Evolutionary conservation across 1,140 invertebrate species (phyloP).

Genomic region (Drosophila navojoa): DNA sequence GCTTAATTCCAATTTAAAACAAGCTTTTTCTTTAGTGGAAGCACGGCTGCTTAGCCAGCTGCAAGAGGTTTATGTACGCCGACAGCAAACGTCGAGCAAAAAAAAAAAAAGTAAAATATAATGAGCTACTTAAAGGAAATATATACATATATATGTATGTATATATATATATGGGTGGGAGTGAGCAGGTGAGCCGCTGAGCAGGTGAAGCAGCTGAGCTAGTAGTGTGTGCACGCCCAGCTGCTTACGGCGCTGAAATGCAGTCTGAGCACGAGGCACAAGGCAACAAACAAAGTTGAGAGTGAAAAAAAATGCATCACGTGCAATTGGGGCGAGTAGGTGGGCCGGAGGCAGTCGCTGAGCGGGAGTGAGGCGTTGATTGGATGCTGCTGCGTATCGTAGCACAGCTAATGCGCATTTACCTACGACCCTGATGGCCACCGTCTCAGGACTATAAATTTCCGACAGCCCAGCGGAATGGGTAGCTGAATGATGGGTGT

Average conservation of each 20-base stretch:
- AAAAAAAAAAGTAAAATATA: conserved; percentile 44
- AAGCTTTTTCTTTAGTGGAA: not conserved
- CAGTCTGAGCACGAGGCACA: not conserved
- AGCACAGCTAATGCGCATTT: conserved; percentile 69
- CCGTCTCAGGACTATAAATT: conserved; percentile 69
- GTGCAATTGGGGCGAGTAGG: conserved; percentile 6
- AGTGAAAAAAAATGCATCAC: conserved; percentile 47
- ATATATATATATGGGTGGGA: conserved; percentile 51
- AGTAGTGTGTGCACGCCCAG: conserved; percentile 2
- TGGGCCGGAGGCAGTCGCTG: not conserved
- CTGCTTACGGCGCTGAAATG: conserved; percentile 17
- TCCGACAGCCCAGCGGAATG: conserved; percentile 45
- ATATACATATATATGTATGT: conserved; percentile 34
- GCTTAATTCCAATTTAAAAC: not conserved
- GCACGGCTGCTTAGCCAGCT: not conserved
- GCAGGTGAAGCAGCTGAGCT: not conserved
- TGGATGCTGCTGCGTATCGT: conserved; percentile 30
- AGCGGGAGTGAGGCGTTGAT: conserved; percentile 3
- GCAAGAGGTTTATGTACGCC: conserved; percentile 41
- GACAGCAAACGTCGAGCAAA: conserved; percentile 13
- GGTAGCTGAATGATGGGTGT: conserved; percentile 9
- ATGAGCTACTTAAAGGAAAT: conserved; percentile 77
- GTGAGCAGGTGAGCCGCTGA: not conserved
- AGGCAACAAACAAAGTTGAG: conserved; percentile 10
- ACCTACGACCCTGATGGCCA: conserved; percentile 46